A percentile compares a stretch with the other conserved stretches of the same genome.
phyloP scores from a whole-genome alignment of 2,888 invertebrate genomes.

The Sacculina carcini region DNA sequence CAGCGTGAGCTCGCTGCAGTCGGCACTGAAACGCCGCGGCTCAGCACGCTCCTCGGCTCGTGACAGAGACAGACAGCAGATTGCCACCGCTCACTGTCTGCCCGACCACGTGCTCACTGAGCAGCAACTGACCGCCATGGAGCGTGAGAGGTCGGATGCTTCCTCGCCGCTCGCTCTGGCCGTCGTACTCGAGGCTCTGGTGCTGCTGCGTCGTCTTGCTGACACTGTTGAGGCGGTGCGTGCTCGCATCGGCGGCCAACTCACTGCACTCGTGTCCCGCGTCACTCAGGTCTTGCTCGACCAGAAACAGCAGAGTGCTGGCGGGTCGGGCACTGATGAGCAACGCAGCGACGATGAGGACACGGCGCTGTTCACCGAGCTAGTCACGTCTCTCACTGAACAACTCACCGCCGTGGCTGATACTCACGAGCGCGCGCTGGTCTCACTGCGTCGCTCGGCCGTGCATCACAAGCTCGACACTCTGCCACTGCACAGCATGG shows the following conservation, averaged over 20 bases:
- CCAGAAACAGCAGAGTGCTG: not conserved
- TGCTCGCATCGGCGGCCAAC: not conserved
- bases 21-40: constrained; percentile 30
- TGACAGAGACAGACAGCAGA: constrained; percentile 7
- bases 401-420: constrained; percentile 55
- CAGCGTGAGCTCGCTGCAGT: constrained; percentile 26
- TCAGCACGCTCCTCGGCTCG: constrained; percentile 19
- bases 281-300: not conserved
- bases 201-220: constrained; percentile 50
- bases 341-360: not conserved
- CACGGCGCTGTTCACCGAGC: constrained; percentile 19
- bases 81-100: not conserved
- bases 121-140: constrained; percentile 9
- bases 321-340: not conserved
- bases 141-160: constrained; percentile 10
- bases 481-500: constrained; percentile 34
- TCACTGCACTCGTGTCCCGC: not conserved
- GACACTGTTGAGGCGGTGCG: constrained; percentile 48
- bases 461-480: constrained; percentile 28
- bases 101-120: constrained; percentile 3
- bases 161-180: constrained; percentile 40
- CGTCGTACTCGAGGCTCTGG: constrained; percentile 52
- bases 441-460: constrained; percentile 32
- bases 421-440: constrained; percentile 41
- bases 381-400: constrained; percentile 47